These are phyloP conservation scores for Stegophylla sp. DNA, from an alignment of 2,888 invertebrate genomes.

Conservation along the genomic window DNA sequence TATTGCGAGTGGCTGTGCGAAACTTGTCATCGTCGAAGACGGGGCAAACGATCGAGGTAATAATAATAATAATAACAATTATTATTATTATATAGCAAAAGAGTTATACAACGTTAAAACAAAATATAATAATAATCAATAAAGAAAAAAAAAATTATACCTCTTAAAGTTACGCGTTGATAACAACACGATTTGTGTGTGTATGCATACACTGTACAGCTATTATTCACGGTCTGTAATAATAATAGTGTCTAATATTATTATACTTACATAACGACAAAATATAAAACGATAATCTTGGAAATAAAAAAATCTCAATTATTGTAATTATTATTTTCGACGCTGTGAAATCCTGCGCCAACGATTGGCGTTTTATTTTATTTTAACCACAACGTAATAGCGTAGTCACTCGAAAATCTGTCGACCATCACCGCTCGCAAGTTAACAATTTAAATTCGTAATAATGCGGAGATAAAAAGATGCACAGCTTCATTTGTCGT, in stretches of 20 bases:
- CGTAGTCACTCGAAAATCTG: too few relatives aligned
- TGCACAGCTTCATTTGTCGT: too few relatives aligned
- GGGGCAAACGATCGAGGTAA: background rate
- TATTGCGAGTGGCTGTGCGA: slow-evolving; percentile 6
- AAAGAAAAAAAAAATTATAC: background rate
- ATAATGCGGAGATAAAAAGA: too few relatives aligned
- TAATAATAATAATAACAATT: background rate
- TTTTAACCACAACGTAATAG: too few relatives aligned
- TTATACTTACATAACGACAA: background rate
- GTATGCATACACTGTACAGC: background rate
- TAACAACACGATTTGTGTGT: background rate
- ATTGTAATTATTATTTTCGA: slow-evolving; percentile 16
- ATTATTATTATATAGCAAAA: too few relatives aligned
- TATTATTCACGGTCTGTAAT: too few relatives aligned
- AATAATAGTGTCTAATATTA: background rate
- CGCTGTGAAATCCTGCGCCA: slow-evolving; percentile 43
- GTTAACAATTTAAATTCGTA: too few relatives aligned
- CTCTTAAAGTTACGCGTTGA: slow-evolving; percentile 5
- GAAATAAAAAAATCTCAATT: slow-evolving; percentile 25
- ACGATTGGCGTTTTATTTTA: too few relatives aligned
- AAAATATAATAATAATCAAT: slow-evolving; percentile 17
- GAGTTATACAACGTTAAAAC: slow-evolving; percentile 19
- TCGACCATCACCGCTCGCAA: too few relatives aligned
- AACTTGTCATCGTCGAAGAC: background rate
- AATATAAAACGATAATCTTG: slow-evolving; percentile 20